Base-by-base conservation (phyloP, 1,140 invertebrate genomes). In the Euschistus heros region DNA sequence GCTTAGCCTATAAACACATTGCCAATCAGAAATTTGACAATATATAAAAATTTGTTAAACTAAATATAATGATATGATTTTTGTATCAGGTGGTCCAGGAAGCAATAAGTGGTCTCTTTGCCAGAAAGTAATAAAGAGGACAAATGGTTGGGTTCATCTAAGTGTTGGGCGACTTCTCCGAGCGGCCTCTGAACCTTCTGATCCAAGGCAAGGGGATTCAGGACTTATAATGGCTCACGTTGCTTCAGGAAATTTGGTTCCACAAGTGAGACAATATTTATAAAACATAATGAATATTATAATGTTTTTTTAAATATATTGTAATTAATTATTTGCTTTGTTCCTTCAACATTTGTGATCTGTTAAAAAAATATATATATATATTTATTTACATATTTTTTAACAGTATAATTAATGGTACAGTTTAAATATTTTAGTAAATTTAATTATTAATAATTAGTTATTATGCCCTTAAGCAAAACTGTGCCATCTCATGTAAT, bases 181-280 rank as follows among this genome's bases (percentile, higher is more conserved):
- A 61, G 77, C 79, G 0, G 77, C 86, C 44, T 84, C 87, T 4
- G 68, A 74, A 0, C 74, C 63, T 76, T 87, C 75, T 76, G 80
- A 24, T 76, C 81, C 30, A 64, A 69, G 78, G 76, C 55, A 77
- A 78, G 59, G 80, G 76, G 55, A 80, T 76, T 83, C 85, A 67
- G 76, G 69, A 20, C 44, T 67, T 75, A 84, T 71, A 73, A 77
- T 84, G 59, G 81, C 87, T 26, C 83, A 87, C 13, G 83, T 95
- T 67, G 80, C 84, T 42, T 83, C 83, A n/a, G 92, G 92, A 8
- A 90, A 93, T 73, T 80, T 93, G 75, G 88, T 89, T 2, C 82
- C 89, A 0, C 76, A 84, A 67, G 80, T 81, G 67, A 72, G 24
- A 13, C 13, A 6, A 37, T 10, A 37, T 10, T 37, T 37, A 37